Evolutionary conservation across 2,888 invertebrate species (phyloP).

Genomic region (Pyrochroa serraticornis): DNA sequence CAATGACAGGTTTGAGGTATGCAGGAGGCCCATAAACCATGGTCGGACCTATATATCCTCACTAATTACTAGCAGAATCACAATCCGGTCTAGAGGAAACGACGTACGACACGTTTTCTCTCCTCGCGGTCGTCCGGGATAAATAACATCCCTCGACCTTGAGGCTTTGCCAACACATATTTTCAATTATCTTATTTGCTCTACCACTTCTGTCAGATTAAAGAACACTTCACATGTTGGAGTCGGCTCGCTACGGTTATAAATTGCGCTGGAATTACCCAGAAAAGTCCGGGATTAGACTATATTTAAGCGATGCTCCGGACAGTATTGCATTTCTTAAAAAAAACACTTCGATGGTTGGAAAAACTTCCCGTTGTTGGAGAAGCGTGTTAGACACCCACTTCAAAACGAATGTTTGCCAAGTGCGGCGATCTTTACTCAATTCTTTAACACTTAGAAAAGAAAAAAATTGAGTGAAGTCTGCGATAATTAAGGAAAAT

Average conservation of each 20-base stretch:
- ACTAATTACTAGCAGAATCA: slow-evolving; percentile 51
- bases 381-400: too few relatives aligned
- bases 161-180: slow-evolving; percentile 57
- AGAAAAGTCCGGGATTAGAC: too few relatives aligned
- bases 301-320: too few relatives aligned
- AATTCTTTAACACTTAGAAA: too few relatives aligned
- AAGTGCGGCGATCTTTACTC: too few relatives aligned
- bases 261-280: slow-evolving; percentile 42
- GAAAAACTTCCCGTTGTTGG: too few relatives aligned
- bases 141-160: slow-evolving; percentile 55
- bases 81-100: slow-evolving; percentile 35
- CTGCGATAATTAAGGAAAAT: too few relatives aligned
- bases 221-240: slow-evolving; percentile 54
- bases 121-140: slow-evolving; percentile 29
- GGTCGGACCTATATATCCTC: slow-evolving; percentile 45
- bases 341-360: too few relatives aligned
- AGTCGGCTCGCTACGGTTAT: slow-evolving; percentile 47
- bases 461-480: too few relatives aligned
- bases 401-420: too few relatives aligned
- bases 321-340: too few relatives aligned
- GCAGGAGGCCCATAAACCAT: slow-evolving; percentile 14
- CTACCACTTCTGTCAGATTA: slow-evolving; percentile 56
- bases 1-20: slow-evolving; percentile 10
- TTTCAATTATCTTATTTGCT: slow-evolving; percentile 58
- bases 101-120: slow-evolving; percentile 8